A percentile compares a stretch with the other conserved stretches of the same genome.
Conservation (phyloP, 2,113 vertebrate species). For the Anhinga rufa region DNA sequence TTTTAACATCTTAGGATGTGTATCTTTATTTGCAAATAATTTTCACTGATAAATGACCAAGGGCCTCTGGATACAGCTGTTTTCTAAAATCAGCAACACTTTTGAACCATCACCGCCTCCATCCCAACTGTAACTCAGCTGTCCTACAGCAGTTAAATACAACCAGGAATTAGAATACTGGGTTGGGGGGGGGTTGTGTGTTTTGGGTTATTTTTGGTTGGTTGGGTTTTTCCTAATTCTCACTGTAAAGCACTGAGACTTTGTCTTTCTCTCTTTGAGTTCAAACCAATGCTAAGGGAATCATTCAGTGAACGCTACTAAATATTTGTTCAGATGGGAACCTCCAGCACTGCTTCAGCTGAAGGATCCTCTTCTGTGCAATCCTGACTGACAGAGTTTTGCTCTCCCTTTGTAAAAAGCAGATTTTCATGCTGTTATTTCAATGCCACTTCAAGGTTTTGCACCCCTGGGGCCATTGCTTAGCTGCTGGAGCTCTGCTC, state of each 20-base stretch:
- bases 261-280: not conserved
- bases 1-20: not conserved
- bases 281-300: not conserved
- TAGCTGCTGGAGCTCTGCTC: not conserved
- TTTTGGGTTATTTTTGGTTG: not conserved
- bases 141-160: not conserved
- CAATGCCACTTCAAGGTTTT: not conserved
- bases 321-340: not conserved
- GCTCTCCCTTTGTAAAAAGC: not conserved
- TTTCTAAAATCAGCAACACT: not conserved
- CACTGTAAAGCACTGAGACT: not conserved
- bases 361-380: not conserved
- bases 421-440: not conserved
- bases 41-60: not conserved
- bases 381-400: not conserved
- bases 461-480: not conserved
- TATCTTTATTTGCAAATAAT: not conserved
- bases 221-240: not conserved
- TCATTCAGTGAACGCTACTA: not conserved
- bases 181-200: not conserved
- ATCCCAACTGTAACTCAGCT: not conserved
- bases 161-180: not conserved
- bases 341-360: not conserved
- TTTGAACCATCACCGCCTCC: not conserved
- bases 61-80: not conserved